Evolutionary conservation across 2,888 invertebrate genomes (phyloP).

Genomic region (Lamellibrachia satsuma): DNA sequence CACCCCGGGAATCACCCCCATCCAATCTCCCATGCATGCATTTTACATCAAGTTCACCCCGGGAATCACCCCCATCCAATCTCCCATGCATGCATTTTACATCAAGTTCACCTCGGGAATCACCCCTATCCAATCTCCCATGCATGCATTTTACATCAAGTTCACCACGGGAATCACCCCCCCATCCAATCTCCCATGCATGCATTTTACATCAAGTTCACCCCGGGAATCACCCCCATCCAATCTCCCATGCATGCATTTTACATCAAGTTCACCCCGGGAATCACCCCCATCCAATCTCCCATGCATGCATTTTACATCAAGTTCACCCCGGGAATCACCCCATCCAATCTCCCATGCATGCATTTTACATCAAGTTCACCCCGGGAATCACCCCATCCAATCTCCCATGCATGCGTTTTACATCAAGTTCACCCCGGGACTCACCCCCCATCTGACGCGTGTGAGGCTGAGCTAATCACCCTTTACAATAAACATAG

Average conservation of each 20-base stretch:
- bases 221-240: not conserved
- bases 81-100: no score
- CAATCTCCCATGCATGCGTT: no score
- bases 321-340: not conserved
- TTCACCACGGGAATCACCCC: not conserved
- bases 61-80: not conserved
- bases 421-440: not conserved
- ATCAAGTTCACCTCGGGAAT: not conserved
- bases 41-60: not conserved
- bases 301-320: no score
- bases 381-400: not conserved
- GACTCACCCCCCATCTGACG: not conserved
- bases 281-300: not conserved
- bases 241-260: no score
- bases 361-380: not conserved
- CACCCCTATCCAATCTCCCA: not conserved
- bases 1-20: not conserved
- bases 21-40: no score
- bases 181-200: no score
- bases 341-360: not conserved
- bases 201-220: not conserved
- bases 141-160: not conserved
- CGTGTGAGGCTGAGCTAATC: not conserved
- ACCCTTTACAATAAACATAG: not conserved
- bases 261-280: not conserved